Evolutionary conservation across 2,113 vertebrate species (phyloP), one percentile per base, ranked within the genome.

Genomic region (Danionella cerebrum): DNA sequence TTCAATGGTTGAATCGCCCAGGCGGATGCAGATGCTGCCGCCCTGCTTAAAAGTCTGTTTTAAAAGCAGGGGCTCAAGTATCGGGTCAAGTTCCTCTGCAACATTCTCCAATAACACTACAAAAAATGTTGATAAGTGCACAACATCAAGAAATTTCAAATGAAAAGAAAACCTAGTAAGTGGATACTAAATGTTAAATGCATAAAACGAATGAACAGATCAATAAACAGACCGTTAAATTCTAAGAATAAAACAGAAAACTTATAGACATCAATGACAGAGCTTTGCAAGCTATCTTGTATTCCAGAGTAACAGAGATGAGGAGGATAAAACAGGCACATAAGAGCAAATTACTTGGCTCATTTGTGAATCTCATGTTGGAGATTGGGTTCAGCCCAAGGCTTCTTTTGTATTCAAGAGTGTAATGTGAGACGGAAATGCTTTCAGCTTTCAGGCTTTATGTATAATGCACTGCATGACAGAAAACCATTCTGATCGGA

Each of bases 11-110:
- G 90, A 83, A 54, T 94, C 92, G 13, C 92, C 93, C 9, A 95
- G 85, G 4, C 91, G 90, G 70, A 97, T 91, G 50, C 90, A 94
- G 0, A 83, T 42, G 12, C 84, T 88, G 6, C 93, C 91, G 0
- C 87, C 87, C 52, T 93, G 91, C 76, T 95, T 96, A 78, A 96
- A 95, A 1, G 89, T 92, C 82, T 95, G 91, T 41, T 89, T 91
- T 7, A 96, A 88, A 41, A 96, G 78, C 33, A 95, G 86, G 8
- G 91, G 91, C 74, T 95, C 92, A 60, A 95, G 83, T 74, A 97
- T 85, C 4, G 91, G 91, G 70, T 94, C 92, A 48, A 97, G 76
- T 52, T 97, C 93, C 80, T 95, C 94, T 3, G 88, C 91, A 0
- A 91, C 79, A 69, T 94, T 94, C 84, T 95, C 93, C 69, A 92